These are phyloP conservation scores for Trachurus trachurus DNA, from an alignment of 2,797 vertebrate genomes.

Conservation along the genomic window DNA sequence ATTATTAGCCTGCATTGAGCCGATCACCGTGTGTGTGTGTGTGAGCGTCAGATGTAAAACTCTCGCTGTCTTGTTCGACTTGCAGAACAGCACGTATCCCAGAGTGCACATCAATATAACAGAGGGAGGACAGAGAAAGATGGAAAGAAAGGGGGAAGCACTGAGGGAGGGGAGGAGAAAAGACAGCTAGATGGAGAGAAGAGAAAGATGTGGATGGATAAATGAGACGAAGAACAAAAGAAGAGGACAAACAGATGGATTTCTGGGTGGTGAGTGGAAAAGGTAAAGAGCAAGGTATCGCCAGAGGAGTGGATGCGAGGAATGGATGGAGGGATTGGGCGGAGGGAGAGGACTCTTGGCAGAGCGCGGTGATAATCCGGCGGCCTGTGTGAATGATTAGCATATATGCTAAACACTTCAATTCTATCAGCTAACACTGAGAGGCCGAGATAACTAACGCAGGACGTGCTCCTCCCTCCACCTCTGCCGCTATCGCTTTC, in stretches of 20 bases:
- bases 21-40: constrained; percentile 28
- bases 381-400: constrained; percentile 80
- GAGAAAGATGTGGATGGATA: background rate
- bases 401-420: constrained; percentile 93
- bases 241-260: constrained; percentile 13
- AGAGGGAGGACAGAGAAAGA: constrained; percentile 3
- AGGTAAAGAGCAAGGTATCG: constrained; percentile 57
- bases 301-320: constrained; percentile 48
- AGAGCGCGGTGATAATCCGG: constrained; percentile 72
- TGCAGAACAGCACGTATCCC: constrained; percentile 44
- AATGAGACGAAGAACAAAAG: background rate
- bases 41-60: constrained; percentile 32
- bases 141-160: too few species aligned
- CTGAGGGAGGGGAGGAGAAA: background rate
- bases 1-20: constrained; percentile 57
- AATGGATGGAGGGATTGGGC: constrained; percentile 50
- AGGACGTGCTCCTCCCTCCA: constrained; percentile 45
- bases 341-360: constrained; percentile 71
- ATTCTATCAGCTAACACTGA: constrained; percentile 92
- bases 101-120: constrained; percentile 26
- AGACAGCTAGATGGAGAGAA: background rate
- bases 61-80: constrained; percentile 50
- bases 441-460: constrained; percentile 75
- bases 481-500: constrained; percentile 34
- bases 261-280: constrained; percentile 22